A percentile compares a stretch with the other conserved stretches of the same genome.
phyloP scores from a whole-genome alignment of 2,888 invertebrate species.

The Teinopalpus imperialis region DNA sequence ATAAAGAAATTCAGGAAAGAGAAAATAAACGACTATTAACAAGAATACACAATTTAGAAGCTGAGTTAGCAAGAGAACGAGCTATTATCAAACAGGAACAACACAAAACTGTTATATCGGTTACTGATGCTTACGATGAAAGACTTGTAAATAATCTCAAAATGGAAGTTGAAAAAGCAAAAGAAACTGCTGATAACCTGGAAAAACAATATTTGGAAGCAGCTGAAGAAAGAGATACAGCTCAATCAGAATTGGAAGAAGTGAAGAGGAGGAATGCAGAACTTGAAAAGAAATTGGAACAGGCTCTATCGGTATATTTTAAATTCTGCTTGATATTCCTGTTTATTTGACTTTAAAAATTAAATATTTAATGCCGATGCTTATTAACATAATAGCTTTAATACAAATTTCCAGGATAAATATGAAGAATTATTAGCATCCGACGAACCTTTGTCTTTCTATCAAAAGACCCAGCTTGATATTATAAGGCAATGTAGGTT shows the following conservation, averaged over 20 bases:
- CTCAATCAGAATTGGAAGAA: constrained; percentile 89
- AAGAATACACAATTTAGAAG: constrained; percentile 90
- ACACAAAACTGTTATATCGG: constrained; percentile 77
- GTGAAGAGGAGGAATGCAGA: constrained; percentile 88
- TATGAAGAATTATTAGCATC: constrained; percentile 52
- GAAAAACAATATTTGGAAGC: constrained; percentile 90
- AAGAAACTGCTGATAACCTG: constrained; percentile 89
- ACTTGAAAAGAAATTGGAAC: constrained; percentile 89
- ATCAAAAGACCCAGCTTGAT: constrained; percentile 71
- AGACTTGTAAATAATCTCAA: constrained; percentile 86
- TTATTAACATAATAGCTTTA: constrained; percentile 26
- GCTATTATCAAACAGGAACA: constrained; percentile 77
- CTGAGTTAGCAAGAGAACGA: constrained; percentile 88
- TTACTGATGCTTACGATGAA: constrained; percentile 83
- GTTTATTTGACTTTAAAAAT: constrained; percentile 2
- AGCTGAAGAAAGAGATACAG: constrained; percentile 88
- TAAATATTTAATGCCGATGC: constrained; percentile 11
- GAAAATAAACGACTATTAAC: constrained; percentile 92
- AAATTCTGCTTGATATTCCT: neutral
- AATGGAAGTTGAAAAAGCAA: constrained; percentile 88
- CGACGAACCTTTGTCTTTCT: constrained; percentile 72
- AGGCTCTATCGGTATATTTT: constrained; percentile 81
- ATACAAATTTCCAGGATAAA: constrained; percentile 58
- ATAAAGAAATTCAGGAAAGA: constrained; percentile 91
- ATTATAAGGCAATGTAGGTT: constrained; percentile 76